Conservation (phyloP, 2,113 vertebrate genomes). For the Tragelaphus buxtoni region DNA sequence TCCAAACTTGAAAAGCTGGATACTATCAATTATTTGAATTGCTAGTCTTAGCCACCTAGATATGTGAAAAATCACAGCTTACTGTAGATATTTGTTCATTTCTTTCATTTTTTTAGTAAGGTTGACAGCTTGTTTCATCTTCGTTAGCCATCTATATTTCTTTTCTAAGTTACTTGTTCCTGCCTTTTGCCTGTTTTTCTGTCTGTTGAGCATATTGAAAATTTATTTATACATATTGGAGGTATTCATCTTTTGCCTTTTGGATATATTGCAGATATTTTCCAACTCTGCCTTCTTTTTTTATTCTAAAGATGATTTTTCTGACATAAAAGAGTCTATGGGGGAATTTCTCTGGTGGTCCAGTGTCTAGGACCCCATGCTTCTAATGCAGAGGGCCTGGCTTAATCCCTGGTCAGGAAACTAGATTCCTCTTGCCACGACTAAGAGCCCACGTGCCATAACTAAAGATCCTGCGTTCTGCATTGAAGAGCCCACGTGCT, state of each 20-base stretch:
- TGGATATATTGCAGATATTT: background rate
- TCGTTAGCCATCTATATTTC: background rate
- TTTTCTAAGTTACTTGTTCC: background rate
- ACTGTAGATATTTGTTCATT: background rate
- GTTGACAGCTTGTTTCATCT: background rate
- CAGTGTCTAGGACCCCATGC: background rate
- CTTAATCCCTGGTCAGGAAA: background rate
- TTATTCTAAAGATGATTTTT: background rate
- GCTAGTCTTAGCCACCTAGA: background rate
- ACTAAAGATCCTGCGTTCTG: background rate
- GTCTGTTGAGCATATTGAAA: background rate
- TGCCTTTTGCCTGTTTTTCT: background rate
- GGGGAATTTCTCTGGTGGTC: background rate
- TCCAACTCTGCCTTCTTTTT: background rate
- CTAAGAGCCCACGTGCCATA: background rate
- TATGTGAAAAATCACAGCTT: background rate
- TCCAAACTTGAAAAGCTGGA: background rate
- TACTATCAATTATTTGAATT: slow-evolving; percentile 17
- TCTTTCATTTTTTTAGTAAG: background rate
- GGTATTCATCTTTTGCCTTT: background rate
- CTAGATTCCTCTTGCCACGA: background rate
- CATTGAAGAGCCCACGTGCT: background rate
- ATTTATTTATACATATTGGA: background rate
- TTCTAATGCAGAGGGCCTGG: background rate
- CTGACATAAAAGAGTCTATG: background rate